Evolutionary conservation across 2,113 vertebrate species (phyloP).

Genomic region (Mus pahari): DNA sequence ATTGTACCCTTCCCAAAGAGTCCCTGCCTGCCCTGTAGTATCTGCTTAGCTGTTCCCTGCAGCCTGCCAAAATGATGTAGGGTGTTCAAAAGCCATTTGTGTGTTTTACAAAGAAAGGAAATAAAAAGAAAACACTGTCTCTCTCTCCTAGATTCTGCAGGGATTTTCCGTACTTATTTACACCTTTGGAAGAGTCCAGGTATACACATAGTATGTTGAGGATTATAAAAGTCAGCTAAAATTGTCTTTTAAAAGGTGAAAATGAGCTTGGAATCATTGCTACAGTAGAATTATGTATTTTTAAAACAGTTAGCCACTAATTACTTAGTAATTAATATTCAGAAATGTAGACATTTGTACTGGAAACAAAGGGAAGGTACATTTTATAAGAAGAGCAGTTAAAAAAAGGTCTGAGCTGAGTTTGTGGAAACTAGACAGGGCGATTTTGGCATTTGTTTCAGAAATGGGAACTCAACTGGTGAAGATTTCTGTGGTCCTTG

Average conservation of each 20-base stretch:
- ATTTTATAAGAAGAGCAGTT: slow-evolving; percentile 69
- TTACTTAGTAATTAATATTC: slow-evolving; percentile 56
- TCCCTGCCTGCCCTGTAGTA: not conserved
- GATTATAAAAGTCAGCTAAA: slow-evolving; percentile 39
- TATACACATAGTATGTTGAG: not conserved
- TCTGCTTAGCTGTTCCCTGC: not conserved
- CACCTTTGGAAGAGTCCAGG: not conserved
- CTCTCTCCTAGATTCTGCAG: slow-evolving; percentile 10
- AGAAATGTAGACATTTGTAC: slow-evolving; percentile 45
- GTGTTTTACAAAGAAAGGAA: slow-evolving; percentile 52
- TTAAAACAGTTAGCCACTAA: slow-evolving; percentile 63
- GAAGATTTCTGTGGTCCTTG: slow-evolving; percentile 85
- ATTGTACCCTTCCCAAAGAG: not conserved
- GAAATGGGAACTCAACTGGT: slow-evolving; percentile 84
- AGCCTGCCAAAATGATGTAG: not conserved
- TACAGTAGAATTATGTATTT: slow-evolving; percentile 40
- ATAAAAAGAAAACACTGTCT: slow-evolving; percentile 30
- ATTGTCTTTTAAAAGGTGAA: slow-evolving; percentile 44
- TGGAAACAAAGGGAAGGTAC: slow-evolving; percentile 53
- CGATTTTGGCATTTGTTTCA: slow-evolving; percentile 86
- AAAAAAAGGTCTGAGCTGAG: slow-evolving; percentile 74
- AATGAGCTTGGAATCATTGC: slow-evolving; percentile 54
- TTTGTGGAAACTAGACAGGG: slow-evolving; percentile 83
- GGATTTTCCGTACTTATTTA: not conserved
- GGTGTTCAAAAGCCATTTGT: slow-evolving; percentile 36